Conservation (phyloP, 30 jellyfish, hydroid and myxozoan genomes). For the Catostylus mosaicus region DNA sequence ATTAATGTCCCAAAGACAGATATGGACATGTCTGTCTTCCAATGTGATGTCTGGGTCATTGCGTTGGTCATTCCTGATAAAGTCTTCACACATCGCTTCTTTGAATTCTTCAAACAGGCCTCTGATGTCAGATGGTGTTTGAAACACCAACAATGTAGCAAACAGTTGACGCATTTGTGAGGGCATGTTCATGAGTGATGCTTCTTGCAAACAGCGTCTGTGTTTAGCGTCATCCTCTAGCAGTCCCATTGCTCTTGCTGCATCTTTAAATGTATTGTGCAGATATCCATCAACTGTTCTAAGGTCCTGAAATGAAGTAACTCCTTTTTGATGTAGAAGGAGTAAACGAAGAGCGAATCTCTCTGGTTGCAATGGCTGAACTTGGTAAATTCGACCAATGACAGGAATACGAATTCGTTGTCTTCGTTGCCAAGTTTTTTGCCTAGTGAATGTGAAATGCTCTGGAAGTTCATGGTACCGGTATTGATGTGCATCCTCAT, state of each 20-base stretch:
- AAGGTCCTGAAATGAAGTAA: slow-evolving; percentile 73
- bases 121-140: slow-evolving; percentile 24
- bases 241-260: too few species aligned
- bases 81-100: slow-evolving; percentile 44
- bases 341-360: slow-evolving; percentile 49
- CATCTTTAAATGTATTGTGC: slow-evolving; percentile 71
- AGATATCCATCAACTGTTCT: slow-evolving; percentile 54
- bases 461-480: slow-evolving; percentile 57
- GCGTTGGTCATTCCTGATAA: neutral
- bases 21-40: slow-evolving; percentile 31
- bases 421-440: slow-evolving; percentile 28
- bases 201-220: slow-evolving; percentile 43
- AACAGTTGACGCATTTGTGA: too few species aligned
- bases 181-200: too few species aligned
- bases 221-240: slow-evolving; percentile 45
- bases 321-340: slow-evolving; percentile 68
- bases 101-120: slow-evolving; percentile 44
- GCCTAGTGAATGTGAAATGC: slow-evolving; percentile 32
- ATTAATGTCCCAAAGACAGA: slow-evolving; percentile 36
- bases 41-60: slow-evolving; percentile 39
- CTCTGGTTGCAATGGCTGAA: slow-evolving; percentile 48
- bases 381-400: slow-evolving; percentile 33
- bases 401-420: neutral
- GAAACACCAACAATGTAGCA: too few species aligned
- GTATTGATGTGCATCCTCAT: slow-evolving; percentile 41